Base-by-base conservation (phyloP, 2,888 invertebrate genomes). In the Phanerotoma sp. region DNA sequence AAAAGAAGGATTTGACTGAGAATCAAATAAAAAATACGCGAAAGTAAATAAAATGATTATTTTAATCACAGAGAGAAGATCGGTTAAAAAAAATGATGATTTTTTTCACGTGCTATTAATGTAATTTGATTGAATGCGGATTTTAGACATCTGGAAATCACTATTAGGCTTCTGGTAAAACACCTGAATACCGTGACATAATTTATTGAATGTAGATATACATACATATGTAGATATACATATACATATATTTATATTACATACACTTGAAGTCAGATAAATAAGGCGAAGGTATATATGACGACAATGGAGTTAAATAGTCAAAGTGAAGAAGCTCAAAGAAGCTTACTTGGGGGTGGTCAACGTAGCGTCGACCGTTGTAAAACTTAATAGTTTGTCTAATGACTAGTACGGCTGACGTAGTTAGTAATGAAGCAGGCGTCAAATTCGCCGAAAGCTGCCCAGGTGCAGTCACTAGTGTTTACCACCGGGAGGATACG, bases 291-390 rank as follows among this genome's bases (percentile, higher is more conserved):
- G n/a, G n/a, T n/a, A n/a, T 11, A 28, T 41, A 55, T 54, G 16
- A 59, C 55, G 57, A 57, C 22, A 53, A 54, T 56, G 54, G 53
- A 62, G 48, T 18, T 54, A 20, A 60, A 50, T 32, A 55, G 54
- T 32, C 54, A 58, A 50, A 67, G 62, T 57, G 62, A 66, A n/a
- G n/a, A n/a, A 55, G 66, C 66, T 56, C 65, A 66, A 59, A n/a
- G n/a, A n/a, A 67, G 67, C 58, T 65, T 66, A 50, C 64, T 66
- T 28, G 69, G 62, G 57, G 58, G 52, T 28, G 61, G 51, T 32
- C 50, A 65, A 49, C 55, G 49, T 20, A 60, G 57, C 45, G 60
- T 63, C 25, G 66, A 66, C 41, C 58, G 64, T 49, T 60, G 64
- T 60, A 67, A 64, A 51, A 66, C 64, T 51, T 65, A 66, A 65